Base-by-base conservation (phyloP, 2,888 invertebrate species). In the Cremastobaeus sp. region DNA sequence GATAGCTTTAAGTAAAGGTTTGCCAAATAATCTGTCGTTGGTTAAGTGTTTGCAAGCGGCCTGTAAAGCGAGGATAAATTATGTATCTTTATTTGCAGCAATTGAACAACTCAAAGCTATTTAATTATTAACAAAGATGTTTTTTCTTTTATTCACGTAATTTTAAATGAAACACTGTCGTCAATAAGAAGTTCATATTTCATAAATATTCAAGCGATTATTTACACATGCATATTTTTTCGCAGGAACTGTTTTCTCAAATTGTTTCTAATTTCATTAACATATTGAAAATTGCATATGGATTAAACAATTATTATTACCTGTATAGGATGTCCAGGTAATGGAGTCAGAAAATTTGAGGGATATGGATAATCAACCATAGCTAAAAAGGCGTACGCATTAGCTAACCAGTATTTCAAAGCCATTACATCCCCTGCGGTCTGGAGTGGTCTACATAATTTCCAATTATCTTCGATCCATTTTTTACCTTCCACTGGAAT, bases 281-380 rank as follows among this genome's bases (percentile, higher is more conserved):
- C n/a, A 17, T 20, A 35, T 32, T 18, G 3, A 15, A 28, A 25
- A 14, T 32, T 48, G 1, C 1, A 37, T 43, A 12, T 43, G 1
- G 11, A 5, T 43, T 20, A 6, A 11, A 43, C 4, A 17, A 32
- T 6, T 11, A 32, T 18, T 6, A 32, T 17, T 65, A 66, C 92
- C 82, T 89, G 88, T 55, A 98, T 93, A 0, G 98, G 98, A 88
- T 95, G 91, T 0, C 92, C 95, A 0, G 98, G 98, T 17, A 99
- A 84, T 0, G 93, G 92, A 45, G 91, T 90, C 48, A 99, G 88
- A 86, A 99, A 99, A 81, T 92, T 91, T 0, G 94, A 92, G 0
- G 93, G 89, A 85, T 97, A 99, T 0, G 99, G 98, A 88, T 99
- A 99, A 89, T 99, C 95, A 11, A 94, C 93, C 98, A 98, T 98